phyloP scores from a whole-genome alignment of 2,888 invertebrate species.

The Gerris lacustris region DNA sequence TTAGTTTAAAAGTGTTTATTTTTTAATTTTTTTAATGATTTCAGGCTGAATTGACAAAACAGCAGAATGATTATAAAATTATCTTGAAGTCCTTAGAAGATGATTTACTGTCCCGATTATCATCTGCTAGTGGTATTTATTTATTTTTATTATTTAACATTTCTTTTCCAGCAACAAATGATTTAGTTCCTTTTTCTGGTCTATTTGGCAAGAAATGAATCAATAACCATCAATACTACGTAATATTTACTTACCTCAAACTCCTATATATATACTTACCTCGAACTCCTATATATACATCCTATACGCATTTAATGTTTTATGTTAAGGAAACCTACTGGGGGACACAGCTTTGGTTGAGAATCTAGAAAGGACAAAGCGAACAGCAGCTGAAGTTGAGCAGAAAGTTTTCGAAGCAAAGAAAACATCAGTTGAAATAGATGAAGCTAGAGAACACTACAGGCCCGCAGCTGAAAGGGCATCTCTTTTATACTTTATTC shows the following conservation, averaged over 20 bases:
- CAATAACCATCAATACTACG: too few relatives aligned
- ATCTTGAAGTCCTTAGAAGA: constrained; percentile 86
- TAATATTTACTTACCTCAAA: too few relatives aligned
- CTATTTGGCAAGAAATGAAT: too few relatives aligned
- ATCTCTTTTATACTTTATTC: constrained; percentile 84
- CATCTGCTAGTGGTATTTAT: constrained; percentile 41
- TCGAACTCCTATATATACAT: too few relatives aligned
- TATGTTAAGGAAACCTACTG: constrained; percentile 59
- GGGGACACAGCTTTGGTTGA: constrained; percentile 91
- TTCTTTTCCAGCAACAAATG: too few relatives aligned
- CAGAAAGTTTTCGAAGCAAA: constrained; percentile 85
- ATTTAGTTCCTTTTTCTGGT: too few relatives aligned
- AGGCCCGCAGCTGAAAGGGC: constrained; percentile 84
- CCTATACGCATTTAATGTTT: background rate
- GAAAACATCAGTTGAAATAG: constrained; percentile 81
- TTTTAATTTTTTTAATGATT: constrained; percentile 23
- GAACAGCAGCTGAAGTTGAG: constrained; percentile 91
- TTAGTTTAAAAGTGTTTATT: too few relatives aligned
- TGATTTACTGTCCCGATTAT: constrained; percentile 65
- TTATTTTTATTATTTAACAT: background rate
- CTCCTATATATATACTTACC: too few relatives aligned
- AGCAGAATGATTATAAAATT: constrained; percentile 95
- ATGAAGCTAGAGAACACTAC: constrained; percentile 65
- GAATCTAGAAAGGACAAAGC: constrained; percentile 89
- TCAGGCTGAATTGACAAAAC: constrained; percentile 78